Percentiles rank a stretch among this genome's conserved stretches.
phyloP scores from a whole-genome alignment of 2,888 invertebrate species.

The Tipula lateralis region DNA sequence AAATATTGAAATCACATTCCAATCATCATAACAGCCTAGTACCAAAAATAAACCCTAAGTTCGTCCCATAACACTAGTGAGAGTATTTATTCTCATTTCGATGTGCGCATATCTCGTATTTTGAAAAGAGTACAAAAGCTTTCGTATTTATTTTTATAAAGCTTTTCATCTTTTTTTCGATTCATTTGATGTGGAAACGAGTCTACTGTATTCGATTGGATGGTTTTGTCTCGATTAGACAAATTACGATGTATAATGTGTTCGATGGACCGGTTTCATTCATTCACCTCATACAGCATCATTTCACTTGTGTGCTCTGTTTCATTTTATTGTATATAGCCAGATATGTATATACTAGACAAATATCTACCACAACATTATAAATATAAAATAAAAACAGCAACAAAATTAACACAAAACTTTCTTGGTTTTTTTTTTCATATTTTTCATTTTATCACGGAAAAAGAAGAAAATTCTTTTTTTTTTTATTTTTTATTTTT shows the following conservation, averaged over 20 bases:
- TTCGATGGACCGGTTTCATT: neutral
- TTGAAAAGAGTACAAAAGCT: neutral
- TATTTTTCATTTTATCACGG: neutral
- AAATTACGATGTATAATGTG: neutral
- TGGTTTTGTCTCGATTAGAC: neutral
- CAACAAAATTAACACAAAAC: neutral
- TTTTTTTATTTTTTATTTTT: neutral
- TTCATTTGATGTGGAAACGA: neutral
- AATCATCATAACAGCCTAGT: neutral
- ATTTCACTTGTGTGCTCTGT: neutral
- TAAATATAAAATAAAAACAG: neutral
- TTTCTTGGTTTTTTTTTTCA: neutral
- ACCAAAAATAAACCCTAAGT: neutral
- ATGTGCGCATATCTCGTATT: neutral
- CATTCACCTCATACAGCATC: neutral
- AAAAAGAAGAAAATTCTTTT: neutral
- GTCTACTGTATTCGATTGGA: neutral
- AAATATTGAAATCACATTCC: neutral
- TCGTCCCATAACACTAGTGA: neutral
- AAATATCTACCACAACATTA: conserved; percentile 11
- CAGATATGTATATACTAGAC: neutral
- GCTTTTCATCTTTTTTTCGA: neutral
- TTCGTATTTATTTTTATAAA: neutral
- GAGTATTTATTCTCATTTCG: neutral
- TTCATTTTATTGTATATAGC: neutral